These are phyloP conservation scores for Lipophrys pholis DNA, from an alignment of 2,113 vertebrate genomes.

Conservation along the genomic window DNA sequence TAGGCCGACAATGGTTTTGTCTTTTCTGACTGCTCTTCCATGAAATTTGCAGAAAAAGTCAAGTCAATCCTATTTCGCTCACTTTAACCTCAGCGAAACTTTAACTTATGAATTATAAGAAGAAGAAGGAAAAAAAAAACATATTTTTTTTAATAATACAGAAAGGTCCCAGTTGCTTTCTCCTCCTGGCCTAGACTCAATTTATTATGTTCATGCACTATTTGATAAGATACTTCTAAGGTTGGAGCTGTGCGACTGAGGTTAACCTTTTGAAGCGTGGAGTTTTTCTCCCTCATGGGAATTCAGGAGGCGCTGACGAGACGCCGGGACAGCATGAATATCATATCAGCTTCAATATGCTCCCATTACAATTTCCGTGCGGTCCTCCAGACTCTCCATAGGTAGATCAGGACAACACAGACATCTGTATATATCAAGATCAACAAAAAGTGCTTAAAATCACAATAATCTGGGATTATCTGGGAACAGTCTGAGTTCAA, in stretches of 20 bases:
- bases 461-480: too few relatives aligned
- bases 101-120: conserved; percentile 34
- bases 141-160: conserved; percentile 38
- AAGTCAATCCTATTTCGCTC: conserved; percentile 35
- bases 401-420: not conserved
- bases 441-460: not conserved
- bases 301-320: conserved; percentile 15
- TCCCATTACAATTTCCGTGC: conserved; percentile 1
- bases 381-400: not conserved
- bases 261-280: conserved; percentile 44
- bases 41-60: conserved; percentile 52
- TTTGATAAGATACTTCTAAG: conserved; percentile 48
- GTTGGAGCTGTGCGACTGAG: conserved; percentile 21
- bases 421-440: conserved; percentile 9
- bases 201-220: conserved; percentile 46
- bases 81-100: conserved; percentile 47
- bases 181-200: conserved; percentile 34
- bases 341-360: conserved; percentile 11
- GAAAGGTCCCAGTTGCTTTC: conserved; percentile 26
- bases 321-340: conserved; percentile 9
- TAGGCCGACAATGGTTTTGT: conserved; percentile 58
- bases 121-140: conserved; percentile 21
- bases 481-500: too few relatives aligned
- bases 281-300: conserved; percentile 20
- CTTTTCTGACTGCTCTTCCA: conserved; percentile 59